Percentiles rank a stretch among this genome's conserved stretches.
Conservation (phyloP, 2,113 vertebrate genomes). For the Vidua macroura region DNA sequence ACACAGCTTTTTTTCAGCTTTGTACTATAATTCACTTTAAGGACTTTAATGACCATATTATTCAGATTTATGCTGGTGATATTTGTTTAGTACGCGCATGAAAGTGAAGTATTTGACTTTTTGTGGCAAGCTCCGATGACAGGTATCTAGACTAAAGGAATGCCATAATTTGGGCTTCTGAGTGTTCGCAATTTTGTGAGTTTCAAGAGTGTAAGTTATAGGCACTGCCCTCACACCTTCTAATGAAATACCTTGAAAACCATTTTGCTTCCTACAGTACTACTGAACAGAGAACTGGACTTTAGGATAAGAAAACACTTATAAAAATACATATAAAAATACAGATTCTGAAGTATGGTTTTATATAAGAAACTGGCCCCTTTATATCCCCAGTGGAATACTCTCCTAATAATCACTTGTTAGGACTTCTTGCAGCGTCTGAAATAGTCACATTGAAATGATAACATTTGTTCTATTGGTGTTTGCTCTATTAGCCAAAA, state of each 20-base stretch:
- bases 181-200: no score
- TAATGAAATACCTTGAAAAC: neutral
- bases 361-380: neutral
- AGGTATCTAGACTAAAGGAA: no score
- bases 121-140: no score
- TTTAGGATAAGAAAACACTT: neutral
- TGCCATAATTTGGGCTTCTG: no score
- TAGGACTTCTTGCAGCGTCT: neutral
- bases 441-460: neutral
- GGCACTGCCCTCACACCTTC: neutral
- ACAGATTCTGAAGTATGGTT: neutral
- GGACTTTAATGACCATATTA: no score
- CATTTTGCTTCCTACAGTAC: neutral
- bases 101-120: no score
- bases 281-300: neutral
- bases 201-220: neutral
- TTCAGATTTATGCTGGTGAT: no score
- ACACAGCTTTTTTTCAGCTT: no score
- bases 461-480: neutral
- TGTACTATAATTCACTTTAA: no score
- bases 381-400: neutral
- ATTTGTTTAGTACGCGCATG: no score
- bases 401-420: neutral
- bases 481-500: neutral
- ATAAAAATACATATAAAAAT: neutral